Base-by-base conservation (phyloP, 2,888 invertebrate species). In the Nomada goodeniana region DNA sequence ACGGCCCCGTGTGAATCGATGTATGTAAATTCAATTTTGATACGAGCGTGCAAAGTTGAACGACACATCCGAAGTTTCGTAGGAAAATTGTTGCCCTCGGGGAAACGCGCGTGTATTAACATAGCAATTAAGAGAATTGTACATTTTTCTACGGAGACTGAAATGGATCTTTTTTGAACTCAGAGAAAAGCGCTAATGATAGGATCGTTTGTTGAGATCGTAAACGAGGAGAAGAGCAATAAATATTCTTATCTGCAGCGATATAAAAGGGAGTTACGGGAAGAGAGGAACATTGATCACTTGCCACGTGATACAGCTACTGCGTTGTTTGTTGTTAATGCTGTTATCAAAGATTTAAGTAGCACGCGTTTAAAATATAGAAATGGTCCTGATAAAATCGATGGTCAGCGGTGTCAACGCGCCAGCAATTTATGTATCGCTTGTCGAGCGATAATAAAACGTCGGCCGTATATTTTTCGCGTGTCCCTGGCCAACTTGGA, bases 11-110 rank as follows among this genome's bases (percentile, higher is more conserved):
- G 44, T 42, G 42, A 72, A 78, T 29, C 47, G 23, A 72, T 73
- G 78, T 72, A 72, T 68, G 72, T 72, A 80, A 67, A 63, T 80
- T 80, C 77, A 72, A 77, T 68, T 61, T 63, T 52, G 77, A 72
- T 68, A 77, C 44, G 13, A 20, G n/a, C 15, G 20, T n/a, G 69
- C 26, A 15, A 55, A 29, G n/a, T 71, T 29, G 15, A 9, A 23
- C 29, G 18, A 26, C 15, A 9, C 4, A 29, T 20, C 52, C n/a
- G 63, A 73, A 63, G 15, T 23, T 50, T 13, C 5, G 3, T 2
- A 15, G 1, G 18, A 52, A 2, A 52, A 50, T 60, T 36, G 10
- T 61, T 52, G 52, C 20, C 23, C 50, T 3, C 70, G 2, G 36
- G 36, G 7, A 36, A 36, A 36, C 36, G 5, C 7, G 7, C 36